phyloP scores from a whole-genome alignment of 2,113 vertebrate species.

The Oxyruncus cristatus region DNA sequence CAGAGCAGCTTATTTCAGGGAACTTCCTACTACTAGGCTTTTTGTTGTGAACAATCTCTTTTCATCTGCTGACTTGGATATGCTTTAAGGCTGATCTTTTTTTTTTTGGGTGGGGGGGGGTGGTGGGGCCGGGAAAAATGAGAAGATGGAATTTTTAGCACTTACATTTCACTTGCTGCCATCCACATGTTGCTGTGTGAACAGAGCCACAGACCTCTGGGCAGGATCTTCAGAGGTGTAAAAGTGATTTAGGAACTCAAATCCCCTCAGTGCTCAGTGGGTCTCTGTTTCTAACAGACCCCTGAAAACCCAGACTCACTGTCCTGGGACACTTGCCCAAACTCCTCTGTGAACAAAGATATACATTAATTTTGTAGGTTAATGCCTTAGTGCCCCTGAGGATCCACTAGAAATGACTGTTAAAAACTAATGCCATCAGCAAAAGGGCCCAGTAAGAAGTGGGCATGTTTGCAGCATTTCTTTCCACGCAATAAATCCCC shows the following conservation, averaged over 20 bases:
- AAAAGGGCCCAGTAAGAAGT: neutral
- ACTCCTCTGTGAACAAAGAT: neutral
- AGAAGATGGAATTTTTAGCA: neutral
- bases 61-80: neutral
- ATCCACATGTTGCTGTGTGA: neutral
- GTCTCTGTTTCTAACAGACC: neutral
- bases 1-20: neutral
- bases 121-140: neutral
- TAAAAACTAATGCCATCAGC: neutral
- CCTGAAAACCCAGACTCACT: neutral
- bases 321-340: neutral
- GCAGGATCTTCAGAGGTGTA: neutral
- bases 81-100: neutral
- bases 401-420: neutral
- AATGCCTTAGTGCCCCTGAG: neutral
- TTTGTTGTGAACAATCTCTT: neutral
- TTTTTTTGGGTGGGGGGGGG: neutral
- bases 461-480: neutral
- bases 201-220: neutral
- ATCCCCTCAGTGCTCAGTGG: neutral
- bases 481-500: neutral
- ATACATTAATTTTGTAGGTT: neutral
- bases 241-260: neutral
- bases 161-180: neutral
- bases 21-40: neutral